Conservation (phyloP, 2,888 invertebrate species). For the Chrysolina haemoptera region DNA sequence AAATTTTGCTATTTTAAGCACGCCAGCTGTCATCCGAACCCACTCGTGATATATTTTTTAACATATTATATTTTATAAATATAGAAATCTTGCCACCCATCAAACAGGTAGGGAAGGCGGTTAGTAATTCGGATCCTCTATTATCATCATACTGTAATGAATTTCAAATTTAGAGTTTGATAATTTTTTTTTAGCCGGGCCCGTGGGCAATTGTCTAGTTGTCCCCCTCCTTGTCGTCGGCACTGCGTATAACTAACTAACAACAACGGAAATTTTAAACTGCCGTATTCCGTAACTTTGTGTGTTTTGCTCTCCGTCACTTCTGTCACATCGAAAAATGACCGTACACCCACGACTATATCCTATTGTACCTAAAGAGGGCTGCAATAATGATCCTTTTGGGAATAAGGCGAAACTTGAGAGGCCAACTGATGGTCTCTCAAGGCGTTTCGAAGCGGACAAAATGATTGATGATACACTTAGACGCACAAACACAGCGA, state of each 20-base stretch:
- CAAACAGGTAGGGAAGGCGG: too few species aligned
- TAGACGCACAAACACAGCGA: background rate
- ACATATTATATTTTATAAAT: too few species aligned
- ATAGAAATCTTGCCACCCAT: too few species aligned
- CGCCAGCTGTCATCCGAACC: too few species aligned
- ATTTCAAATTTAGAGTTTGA: too few species aligned
- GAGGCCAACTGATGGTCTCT: background rate
- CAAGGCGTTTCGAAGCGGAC: background rate
- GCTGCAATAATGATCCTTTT: background rate
- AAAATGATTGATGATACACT: slow-evolving; percentile 8
- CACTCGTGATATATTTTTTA: too few species aligned
- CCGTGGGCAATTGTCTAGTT: too few species aligned
- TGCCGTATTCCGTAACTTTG: background rate
- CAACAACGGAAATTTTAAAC: background rate
- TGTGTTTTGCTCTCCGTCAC: background rate
- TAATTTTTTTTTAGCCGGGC: too few species aligned
- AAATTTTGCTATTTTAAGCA: too few species aligned
- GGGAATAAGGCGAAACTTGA: background rate
- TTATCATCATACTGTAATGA: too few species aligned
- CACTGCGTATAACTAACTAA: background rate
- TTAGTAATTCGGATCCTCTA: too few species aligned
- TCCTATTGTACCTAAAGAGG: background rate
- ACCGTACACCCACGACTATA: background rate
- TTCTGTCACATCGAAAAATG: background rate
- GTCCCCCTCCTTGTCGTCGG: too few species aligned